A percentile compares a stretch with the other conserved stretches of the same genome.
These are phyloP conservation scores for Bos taurus DNA, from an alignment of 2,113 vertebrate genomes.

Conservation along the genomic window DNA sequence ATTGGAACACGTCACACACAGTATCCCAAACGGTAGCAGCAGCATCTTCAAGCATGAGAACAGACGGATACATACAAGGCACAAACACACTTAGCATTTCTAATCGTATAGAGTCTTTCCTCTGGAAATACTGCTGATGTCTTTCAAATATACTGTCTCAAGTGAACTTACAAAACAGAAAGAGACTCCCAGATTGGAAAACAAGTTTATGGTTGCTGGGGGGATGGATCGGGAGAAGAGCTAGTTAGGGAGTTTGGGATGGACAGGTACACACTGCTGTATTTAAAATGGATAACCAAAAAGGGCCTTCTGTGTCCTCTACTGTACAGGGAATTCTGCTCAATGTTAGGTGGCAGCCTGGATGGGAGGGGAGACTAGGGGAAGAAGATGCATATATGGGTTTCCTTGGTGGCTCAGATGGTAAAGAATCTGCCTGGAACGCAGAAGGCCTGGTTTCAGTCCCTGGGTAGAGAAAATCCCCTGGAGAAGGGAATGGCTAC, in stretches of 20 bases:
- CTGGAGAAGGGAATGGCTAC: neutral
- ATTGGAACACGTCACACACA: neutral
- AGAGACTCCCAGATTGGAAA: neutral
- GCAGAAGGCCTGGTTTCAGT: neutral
- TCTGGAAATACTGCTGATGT: neutral
- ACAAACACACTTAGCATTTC: neutral
- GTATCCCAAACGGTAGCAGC: neutral
- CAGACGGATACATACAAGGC: neutral
- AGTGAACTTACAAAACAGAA: neutral
- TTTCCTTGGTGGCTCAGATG: neutral
- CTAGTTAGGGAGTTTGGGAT: neutral
- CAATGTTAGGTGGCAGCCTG: neutral
- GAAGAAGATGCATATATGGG: rapidly evolving
- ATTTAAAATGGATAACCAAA: neutral
- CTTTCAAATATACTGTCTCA: neutral
- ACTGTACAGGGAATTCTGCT: neutral
- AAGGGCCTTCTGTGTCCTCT: neutral
- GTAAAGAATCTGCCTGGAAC: neutral
- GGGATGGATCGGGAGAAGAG: neutral
- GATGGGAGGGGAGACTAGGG: neutral
- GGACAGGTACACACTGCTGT: neutral
- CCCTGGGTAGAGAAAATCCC: neutral
- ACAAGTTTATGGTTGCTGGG: neutral
- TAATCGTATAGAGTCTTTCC: neutral
- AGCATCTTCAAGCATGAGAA: neutral